Conservation (phyloP, 1,140 invertebrate genomes). For the Aleiodes sp. region DNA sequence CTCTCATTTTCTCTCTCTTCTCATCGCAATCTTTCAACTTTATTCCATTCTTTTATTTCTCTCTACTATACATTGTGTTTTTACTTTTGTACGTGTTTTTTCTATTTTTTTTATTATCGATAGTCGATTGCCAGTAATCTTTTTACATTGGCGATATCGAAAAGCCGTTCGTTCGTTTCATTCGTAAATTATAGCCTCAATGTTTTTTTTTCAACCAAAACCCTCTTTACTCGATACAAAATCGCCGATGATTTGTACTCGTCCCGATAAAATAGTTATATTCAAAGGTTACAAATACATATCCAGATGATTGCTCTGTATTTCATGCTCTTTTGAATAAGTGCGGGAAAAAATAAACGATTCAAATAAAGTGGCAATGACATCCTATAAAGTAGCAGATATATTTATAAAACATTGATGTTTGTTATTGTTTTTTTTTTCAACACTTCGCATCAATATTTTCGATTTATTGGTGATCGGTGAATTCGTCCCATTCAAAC, state of each 20-base stretch:
- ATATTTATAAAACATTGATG: too few relatives aligned
- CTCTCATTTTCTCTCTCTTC: too few relatives aligned
- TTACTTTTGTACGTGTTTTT: background rate
- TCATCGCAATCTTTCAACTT: conserved; percentile 8
- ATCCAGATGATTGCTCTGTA: background rate
- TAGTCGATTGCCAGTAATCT: conserved; percentile 17
- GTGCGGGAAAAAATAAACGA: too few relatives aligned
- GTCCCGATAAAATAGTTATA: background rate
- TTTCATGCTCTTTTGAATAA: background rate
- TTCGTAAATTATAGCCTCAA: conserved; percentile 2
- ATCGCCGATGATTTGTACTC: conserved; percentile 4
- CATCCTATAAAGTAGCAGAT: too few relatives aligned
- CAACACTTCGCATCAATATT: too few relatives aligned
- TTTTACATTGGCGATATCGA: conserved; percentile 16
- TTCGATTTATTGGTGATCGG: too few relatives aligned
- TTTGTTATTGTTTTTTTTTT: too few relatives aligned
- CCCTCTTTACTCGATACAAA: background rate
- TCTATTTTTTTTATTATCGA: background rate
- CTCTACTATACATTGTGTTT: background rate
- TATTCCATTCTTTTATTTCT: background rate
- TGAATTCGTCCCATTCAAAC: too few relatives aligned
- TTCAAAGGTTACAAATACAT: background rate
- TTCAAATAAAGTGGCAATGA: too few relatives aligned
- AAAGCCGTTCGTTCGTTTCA: conserved; percentile 9
- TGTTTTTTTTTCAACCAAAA: background rate